Evolutionary conservation across 64 coral and sea anemone genomes (phyloP).

Genomic region (Stylophora pistillata): DNA sequence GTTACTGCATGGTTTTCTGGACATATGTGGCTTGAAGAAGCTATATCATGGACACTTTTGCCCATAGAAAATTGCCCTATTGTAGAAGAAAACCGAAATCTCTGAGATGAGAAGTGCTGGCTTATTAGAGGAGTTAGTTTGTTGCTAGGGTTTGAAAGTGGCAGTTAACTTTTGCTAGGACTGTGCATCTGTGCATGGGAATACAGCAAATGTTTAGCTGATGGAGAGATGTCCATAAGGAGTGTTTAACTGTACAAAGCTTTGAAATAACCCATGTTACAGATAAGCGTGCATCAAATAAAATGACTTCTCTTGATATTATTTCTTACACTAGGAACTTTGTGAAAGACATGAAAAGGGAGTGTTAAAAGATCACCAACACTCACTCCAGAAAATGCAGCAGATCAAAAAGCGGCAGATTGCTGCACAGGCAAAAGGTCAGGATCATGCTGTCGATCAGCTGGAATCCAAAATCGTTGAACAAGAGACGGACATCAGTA

Average conservation of each 20-base stretch:
- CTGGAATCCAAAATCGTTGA: slow-evolving; percentile 95
- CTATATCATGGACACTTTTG: too few relatives aligned
- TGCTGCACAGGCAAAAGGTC: slow-evolving; percentile 88
- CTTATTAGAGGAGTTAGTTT: not conserved
- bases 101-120: too few relatives aligned
- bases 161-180: not conserved
- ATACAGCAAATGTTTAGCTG: too few relatives aligned
- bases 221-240: not conserved
- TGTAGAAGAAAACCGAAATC: too few relatives aligned
- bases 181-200: too few relatives aligned
- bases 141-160: not conserved
- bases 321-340: slow-evolving; percentile 57
- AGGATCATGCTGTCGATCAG: slow-evolving; percentile 82
- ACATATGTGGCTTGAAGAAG: too few relatives aligned
- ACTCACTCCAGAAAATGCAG: slow-evolving; percentile 97
- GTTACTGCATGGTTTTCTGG: too few relatives aligned
- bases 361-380: slow-evolving; percentile 96
- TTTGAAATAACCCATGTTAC: not conserved
- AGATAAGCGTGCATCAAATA: not conserved
- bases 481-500: slow-evolving; percentile 95
- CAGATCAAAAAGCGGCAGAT: slow-evolving; percentile 99
- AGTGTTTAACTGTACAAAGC: not conserved
- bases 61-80: too few relatives aligned
- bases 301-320: not conserved
- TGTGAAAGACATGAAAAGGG: slow-evolving; percentile 97